Base-by-base conservation (phyloP, 2,113 vertebrate genomes). In the Gorsachius goisagi region DNA sequence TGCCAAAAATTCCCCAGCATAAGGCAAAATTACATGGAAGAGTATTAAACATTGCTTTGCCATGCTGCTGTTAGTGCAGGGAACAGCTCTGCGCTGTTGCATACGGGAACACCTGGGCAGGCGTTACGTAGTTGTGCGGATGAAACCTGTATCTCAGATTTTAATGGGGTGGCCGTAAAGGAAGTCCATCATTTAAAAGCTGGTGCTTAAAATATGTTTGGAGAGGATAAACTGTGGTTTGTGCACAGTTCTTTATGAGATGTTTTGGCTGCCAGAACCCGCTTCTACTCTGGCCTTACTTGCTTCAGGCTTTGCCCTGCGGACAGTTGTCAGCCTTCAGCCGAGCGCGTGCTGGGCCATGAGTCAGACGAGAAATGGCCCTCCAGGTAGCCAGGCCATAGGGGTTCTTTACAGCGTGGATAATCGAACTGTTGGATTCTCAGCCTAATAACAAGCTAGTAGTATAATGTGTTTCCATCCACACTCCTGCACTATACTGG, bases 391-490 rank as follows among this genome's bases (percentile, higher is more conserved):
- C 20, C 52, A 68, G 59, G 30, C 21, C 17, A 41, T 1, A 12
- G 13, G 4, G 13, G 4, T 13, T 30, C 64, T 44, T 26, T 60
- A n/a, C 23, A 22, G 2, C 1, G 0, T 39, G 37, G 14, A 20
- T 83, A 73, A 67, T 73, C 4, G 69, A 85, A 81, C 67, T 60
- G 7, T 30, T 85, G 9, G 16, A 33, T 74, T 96, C 35, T 79
- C 5, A 83, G 50, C 2, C 3, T 62, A 68, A 15, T 30, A 72
- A 56, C 15, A 69, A 85, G 24, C 2, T 60, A 80, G 12, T 15
- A 41, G 13, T 26, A 6, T 21, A 50, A 30, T 4, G 17, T 35
- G 11, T 76, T 90, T 73, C 55, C 13, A 41, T n/a, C 49, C 32
- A 27, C 16, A 17, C 50, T 85, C 49, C 32, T 59, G 49, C 3